A percentile compares a stretch with the other conserved stretches of the same genome.
Conservation (phyloP, 2,113 vertebrate species). For the Orcinus orca region DNA sequence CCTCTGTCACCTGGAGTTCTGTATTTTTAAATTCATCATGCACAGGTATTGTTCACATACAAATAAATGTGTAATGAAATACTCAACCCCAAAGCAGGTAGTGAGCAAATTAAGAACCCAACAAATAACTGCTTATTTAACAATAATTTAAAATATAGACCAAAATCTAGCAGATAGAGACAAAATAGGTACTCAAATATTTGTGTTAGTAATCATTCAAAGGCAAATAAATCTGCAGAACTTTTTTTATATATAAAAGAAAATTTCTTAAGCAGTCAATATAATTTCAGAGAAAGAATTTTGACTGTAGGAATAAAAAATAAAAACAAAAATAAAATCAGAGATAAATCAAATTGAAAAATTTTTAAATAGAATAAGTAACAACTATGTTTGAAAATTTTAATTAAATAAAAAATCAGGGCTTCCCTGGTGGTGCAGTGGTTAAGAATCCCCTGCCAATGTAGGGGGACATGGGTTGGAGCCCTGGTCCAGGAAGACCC, state of each 20-base stretch:
- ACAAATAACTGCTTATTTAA: neutral
- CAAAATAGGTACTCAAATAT: neutral
- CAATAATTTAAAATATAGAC: neutral
- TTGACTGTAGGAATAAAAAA: neutral
- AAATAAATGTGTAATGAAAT: neutral
- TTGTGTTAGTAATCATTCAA: neutral
- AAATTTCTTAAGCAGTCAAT: neutral
- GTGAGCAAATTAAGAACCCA: neutral
- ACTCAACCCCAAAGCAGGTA: neutral
- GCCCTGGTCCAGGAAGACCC: no score
- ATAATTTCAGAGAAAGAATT: neutral
- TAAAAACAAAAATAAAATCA: neutral
- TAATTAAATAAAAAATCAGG: neutral
- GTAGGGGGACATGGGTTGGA: no score
- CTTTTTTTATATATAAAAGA: neutral
- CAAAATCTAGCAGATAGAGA: neutral
- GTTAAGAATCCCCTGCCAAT: no score
- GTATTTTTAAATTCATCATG: neutral
- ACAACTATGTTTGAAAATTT: neutral
- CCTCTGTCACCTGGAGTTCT: neutral
- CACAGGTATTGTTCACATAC: neutral
- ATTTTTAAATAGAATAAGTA: neutral
- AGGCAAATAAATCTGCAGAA: neutral
- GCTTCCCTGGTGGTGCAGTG: no score
- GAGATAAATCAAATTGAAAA: neutral